Conservation (phyloP, 2,888 invertebrate genomes). For the Latrodectus elegans region DNA sequence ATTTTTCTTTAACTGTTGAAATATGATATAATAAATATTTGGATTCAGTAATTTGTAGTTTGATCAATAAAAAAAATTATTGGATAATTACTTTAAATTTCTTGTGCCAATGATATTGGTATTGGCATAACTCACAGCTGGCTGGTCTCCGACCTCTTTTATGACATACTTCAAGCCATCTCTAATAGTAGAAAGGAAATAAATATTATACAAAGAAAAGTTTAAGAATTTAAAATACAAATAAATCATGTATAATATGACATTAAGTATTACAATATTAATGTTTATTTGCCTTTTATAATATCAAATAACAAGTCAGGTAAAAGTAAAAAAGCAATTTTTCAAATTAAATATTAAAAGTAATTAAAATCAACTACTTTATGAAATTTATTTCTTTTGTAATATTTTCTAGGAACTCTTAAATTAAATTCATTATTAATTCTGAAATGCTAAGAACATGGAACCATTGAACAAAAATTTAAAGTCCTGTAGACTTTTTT, state of each 20-base stretch:
- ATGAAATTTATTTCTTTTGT: too few relatives aligned
- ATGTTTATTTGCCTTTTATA: background rate
- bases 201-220: background rate
- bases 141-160: conserved; percentile 77
- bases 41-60: too few relatives aligned
- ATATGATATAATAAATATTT: too few relatives aligned
- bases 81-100: conserved; percentile 76
- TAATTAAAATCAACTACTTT: too few relatives aligned
- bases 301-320: background rate
- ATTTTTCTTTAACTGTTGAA: too few relatives aligned
- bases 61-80: too few relatives aligned
- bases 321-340: background rate
- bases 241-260: background rate
- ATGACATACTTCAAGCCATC: conserved; percentile 78
- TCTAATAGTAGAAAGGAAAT: conserved; percentile 72
- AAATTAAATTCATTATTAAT: too few relatives aligned
- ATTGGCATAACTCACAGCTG: conserved; percentile 78
- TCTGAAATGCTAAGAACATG: too few relatives aligned
- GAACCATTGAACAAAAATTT: too few relatives aligned
- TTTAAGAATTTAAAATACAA: background rate
- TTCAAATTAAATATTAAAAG: background rate
- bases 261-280: background rate
- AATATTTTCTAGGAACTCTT: too few relatives aligned
- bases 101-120: conserved; percentile 77
- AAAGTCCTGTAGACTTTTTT: too few relatives aligned